These are phyloP conservation scores for Asbolus verrucosus DNA, from an alignment of 1,140 invertebrate species.

Conservation along the genomic window DNA sequence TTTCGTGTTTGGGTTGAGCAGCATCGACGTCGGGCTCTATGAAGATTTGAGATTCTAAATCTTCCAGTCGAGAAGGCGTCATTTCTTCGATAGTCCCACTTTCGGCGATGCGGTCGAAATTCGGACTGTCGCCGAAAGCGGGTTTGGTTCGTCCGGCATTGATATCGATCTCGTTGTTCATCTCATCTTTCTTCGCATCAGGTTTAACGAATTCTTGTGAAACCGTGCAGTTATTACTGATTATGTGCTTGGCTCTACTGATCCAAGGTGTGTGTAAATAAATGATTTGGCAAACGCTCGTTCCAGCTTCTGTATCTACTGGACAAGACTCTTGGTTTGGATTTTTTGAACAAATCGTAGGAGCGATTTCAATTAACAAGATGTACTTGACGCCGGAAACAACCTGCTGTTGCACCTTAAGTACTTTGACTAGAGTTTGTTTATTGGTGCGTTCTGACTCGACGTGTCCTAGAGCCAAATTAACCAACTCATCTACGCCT, in stretches of 20 bases:
- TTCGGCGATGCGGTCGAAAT: conserved; percentile 54
- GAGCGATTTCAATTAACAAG: conserved; percentile 57
- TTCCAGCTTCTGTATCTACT: conserved; percentile 45
- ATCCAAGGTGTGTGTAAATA: conserved; percentile 62
- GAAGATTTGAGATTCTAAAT: conserved; percentile 60
- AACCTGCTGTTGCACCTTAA: conserved; percentile 60
- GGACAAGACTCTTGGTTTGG: conserved; percentile 43
- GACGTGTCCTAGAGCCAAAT: conserved; percentile 58
- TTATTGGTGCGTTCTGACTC: conserved; percentile 54
- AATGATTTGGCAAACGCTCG: conserved; percentile 58
- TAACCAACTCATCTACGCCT: conserved; percentile 56
- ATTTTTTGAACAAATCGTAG: conserved; percentile 56
- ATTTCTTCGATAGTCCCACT: conserved; percentile 45
- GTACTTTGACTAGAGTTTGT: conserved; percentile 54
- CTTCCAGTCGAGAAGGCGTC: conserved; percentile 44
- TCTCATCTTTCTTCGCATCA: conserved; percentile 43
- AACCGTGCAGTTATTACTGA: conserved; percentile 62
- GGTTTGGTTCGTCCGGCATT: not conserved
- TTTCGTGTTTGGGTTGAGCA: not conserved
- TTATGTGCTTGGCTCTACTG: conserved; percentile 59
- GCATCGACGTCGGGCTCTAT: not conserved
- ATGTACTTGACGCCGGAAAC: conserved; percentile 62
- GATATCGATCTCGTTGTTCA: conserved; percentile 53
- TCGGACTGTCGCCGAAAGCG: conserved; percentile 22
- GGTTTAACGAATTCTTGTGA: conserved; percentile 58